Conservation (phyloP, 2,113 vertebrate genomes). For the Isichthys henryi region DNA sequence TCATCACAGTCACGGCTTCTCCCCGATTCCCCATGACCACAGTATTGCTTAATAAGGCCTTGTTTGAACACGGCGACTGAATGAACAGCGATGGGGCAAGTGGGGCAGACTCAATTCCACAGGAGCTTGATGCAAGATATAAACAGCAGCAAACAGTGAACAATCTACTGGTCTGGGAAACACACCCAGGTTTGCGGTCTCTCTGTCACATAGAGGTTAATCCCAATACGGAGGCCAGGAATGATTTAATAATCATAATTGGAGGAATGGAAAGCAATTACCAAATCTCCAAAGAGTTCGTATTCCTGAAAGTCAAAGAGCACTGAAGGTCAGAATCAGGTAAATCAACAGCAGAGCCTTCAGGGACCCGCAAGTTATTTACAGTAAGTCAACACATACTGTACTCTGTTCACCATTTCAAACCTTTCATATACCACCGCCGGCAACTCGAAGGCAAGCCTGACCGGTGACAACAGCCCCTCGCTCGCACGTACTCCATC, state of each 20-base stretch:
- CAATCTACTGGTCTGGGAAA: neutral
- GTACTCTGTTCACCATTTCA: neutral
- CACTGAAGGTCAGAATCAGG: neutral
- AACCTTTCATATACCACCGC: neutral
- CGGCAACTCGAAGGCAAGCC: neutral
- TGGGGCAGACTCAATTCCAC: neutral
- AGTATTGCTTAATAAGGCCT: slow-evolving; percentile 9
- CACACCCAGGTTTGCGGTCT: neutral
- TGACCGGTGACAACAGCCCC: neutral
- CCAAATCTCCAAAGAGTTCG: neutral
- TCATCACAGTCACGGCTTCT: neutral
- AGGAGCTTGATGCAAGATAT: neutral
- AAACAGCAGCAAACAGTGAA: neutral
- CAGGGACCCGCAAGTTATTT: neutral
- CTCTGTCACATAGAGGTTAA: neutral
- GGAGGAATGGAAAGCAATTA: neutral
- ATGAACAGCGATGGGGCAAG: neutral
- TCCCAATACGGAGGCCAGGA: neutral
- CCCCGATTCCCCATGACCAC: neutral
- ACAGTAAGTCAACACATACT: neutral
- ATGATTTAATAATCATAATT: neutral
- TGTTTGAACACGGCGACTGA: neutral
- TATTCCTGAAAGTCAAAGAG: neutral
- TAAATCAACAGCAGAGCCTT: neutral
- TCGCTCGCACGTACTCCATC: neutral